Evolutionary conservation across 2,797 vertebrate genomes (phyloP).

Genomic region (Acanthiza pusilla): DNA sequence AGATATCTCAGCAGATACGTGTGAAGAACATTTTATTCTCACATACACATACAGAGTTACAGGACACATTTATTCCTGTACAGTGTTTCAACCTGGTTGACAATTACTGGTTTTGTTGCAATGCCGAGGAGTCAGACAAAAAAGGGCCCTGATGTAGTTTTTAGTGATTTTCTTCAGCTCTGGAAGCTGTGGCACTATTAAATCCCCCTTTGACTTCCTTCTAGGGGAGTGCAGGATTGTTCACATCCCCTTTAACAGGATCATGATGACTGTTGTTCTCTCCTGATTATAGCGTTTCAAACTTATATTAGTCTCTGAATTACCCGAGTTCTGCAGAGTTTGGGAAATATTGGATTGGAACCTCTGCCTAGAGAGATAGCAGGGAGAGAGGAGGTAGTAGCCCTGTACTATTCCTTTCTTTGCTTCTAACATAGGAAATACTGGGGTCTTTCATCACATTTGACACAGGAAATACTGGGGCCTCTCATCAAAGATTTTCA

Average conservation of each 20-base stretch:
- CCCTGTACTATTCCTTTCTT: neutral
- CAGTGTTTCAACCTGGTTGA: neutral
- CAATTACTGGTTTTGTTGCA: neutral
- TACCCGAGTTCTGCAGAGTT: neutral
- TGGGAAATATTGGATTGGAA: neutral
- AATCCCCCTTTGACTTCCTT: neutral
- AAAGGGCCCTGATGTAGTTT: neutral
- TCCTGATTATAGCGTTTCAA: neutral
- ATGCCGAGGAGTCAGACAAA: neutral
- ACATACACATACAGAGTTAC: neutral
- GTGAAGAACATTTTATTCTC: neutral
- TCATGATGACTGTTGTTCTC: neutral
- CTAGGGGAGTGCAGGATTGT: neutral
- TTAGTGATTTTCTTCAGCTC: neutral
- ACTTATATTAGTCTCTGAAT: neutral
- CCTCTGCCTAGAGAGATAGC: neutral
- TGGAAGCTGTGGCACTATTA: neutral
- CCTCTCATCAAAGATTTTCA: neutral
- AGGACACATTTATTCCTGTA: neutral
- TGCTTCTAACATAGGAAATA: neutral
- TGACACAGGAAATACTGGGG: neutral
- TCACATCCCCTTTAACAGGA: neutral
- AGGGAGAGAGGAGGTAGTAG: neutral
- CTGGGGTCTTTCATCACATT: neutral
- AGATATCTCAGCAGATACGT: neutral